Evolutionary conservation across 2,888 invertebrate genomes (phyloP), one percentile per base, ranked within the genome.

Genomic region (Clunio marinus): DNA sequence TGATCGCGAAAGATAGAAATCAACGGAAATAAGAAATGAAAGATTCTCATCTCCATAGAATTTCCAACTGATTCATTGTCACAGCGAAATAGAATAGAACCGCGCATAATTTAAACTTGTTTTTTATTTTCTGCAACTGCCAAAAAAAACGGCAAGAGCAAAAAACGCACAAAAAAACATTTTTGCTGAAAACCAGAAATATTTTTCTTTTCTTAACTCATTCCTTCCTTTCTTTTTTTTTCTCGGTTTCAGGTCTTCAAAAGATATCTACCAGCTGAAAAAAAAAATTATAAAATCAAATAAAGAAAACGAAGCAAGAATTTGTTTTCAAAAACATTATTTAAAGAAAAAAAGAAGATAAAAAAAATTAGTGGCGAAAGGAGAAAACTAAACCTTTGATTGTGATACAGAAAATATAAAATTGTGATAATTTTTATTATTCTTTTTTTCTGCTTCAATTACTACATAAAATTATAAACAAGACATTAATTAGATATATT

Each of bases 51-150:
- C n/a, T n/a, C n/a, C n/a, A n/a, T n/a, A n/a, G n/a, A n/a, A n/a
- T n/a, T n/a, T n/a, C n/a, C n/a, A n/a, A n/a, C n/a, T n/a, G n/a
- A n/a, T n/a, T n/a, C n/a, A n/a, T n/a, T n/a, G n/a, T n/a, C n/a
- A n/a, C n/a, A n/a, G n/a, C n/a, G n/a, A n/a, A n/a, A n/a, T n/a
- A n/a, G n/a, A n/a, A n/a, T 32, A 51, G 51, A 62, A 62, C 7
- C 37, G n/a, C 62, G 62, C 66, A 66, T 55, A 55, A 66, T 55
- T 66, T 55, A 66, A 66, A 66, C 28, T 66, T 55, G 65, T 28
- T 51, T 51, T 51, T 51, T 65, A 20, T 37, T 35, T 24, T 20
- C 37, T 37, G 45, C 63, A 46, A 65, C 63, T 65, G 63, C 63
- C 46, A 28, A 62, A 62, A 58, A 27, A 10, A 28, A 28, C 10